Evolutionary conservation across 1,140 invertebrate species (phyloP).

Genomic region (Tetranychus urticae): DNA sequence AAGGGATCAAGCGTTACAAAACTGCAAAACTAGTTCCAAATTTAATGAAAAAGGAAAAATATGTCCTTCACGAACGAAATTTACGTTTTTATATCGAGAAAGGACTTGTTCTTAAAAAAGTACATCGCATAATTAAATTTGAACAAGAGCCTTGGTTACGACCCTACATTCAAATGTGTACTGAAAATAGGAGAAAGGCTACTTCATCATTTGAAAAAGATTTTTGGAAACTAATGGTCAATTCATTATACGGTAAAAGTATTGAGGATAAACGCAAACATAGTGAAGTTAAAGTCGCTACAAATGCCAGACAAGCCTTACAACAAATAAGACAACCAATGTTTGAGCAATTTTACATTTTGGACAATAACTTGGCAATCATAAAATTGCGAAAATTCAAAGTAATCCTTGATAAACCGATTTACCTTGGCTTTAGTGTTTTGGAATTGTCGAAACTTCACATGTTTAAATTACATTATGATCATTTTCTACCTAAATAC

Average conservation of each 20-base stretch:
- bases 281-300: conserved; percentile 20
- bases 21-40: conserved; percentile 3
- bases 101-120: conserved; percentile 24
- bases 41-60: conserved; percentile 16
- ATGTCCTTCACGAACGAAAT: conserved; percentile 26
- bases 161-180: conserved; percentile 23
- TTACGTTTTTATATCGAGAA: conserved; percentile 24
- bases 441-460: conserved; percentile 14
- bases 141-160: conserved; percentile 25
- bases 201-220: conserved; percentile 17
- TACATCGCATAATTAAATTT: conserved; percentile 25
- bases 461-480: conserved; percentile 17
- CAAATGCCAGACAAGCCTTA: conserved; percentile 16
- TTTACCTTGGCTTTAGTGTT: conserved; percentile 11
- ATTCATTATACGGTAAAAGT: conserved; percentile 25
- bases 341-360: conserved; percentile 17
- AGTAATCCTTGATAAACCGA: not conserved
- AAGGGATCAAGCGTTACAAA: not conserved
- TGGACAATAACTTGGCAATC: conserved; percentile 9
- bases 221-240: conserved; percentile 22
- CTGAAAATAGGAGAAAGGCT: conserved; percentile 13
- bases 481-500: conserved; percentile 13
- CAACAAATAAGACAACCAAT: conserved; percentile 19
- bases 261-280: conserved; percentile 26
- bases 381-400: not conserved